These are phyloP conservation scores for Trichogramma pretiosum DNA, from an alignment of 1,140 invertebrate genomes.

Conservation along the genomic window DNA sequence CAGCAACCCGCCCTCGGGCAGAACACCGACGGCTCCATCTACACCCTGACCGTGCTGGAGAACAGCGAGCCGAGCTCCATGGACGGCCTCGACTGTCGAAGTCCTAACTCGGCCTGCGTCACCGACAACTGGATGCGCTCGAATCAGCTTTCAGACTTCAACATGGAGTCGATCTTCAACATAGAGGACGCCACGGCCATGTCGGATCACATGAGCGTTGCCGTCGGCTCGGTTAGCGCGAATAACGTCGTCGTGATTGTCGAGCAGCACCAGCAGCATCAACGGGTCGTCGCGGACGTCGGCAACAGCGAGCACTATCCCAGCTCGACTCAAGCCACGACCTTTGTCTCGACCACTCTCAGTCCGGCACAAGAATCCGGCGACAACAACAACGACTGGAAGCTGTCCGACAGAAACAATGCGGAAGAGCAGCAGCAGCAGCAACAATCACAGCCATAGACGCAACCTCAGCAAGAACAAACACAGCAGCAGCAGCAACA, in stretches of 20 bases:
- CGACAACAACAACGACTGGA: slow-evolving; percentile 75
- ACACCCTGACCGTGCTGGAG: slow-evolving; percentile 49
- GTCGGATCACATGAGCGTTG: too few species aligned
- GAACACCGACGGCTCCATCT: slow-evolving; percentile 51
- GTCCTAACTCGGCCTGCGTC: slow-evolving; percentile 36
- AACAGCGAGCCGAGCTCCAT: slow-evolving; percentile 50
- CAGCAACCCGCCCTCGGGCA: too few species aligned
- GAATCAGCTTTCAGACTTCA: slow-evolving; percentile 35
- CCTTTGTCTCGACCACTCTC: slow-evolving; percentile 19
- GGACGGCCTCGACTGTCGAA: slow-evolving; percentile 41
- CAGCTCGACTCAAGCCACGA: slow-evolving; percentile 7
- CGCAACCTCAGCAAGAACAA: too few species aligned
- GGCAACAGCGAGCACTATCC: slow-evolving; percentile 15
- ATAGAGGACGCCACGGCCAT: slow-evolving; percentile 32
- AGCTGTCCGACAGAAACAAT: slow-evolving; percentile 60
- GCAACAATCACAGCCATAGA: too few species aligned
- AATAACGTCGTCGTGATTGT: too few species aligned
- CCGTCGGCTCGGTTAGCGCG: too few species aligned
- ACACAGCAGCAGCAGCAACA: too few species aligned
- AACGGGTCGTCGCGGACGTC: not conserved
- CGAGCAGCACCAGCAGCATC: too few species aligned
- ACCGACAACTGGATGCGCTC: slow-evolving; percentile 38
- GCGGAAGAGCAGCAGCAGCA: too few species aligned
- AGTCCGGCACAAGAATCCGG: slow-evolving; percentile 26
- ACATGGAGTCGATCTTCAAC: slow-evolving; percentile 44